phyloP scores from a whole-genome alignment of 2,888 invertebrate species.

The Tipula helvola region DNA sequence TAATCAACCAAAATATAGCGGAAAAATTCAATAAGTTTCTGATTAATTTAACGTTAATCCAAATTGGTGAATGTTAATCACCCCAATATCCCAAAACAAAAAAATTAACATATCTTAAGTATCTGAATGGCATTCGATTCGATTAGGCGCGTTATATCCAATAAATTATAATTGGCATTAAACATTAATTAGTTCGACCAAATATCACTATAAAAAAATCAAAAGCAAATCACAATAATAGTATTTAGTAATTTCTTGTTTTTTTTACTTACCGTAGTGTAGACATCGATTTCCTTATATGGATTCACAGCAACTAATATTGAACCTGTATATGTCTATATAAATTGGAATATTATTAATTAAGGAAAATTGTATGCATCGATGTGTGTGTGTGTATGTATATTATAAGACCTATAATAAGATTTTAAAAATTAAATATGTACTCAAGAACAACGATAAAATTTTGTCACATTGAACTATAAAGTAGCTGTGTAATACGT shows the following conservation, averaged over 20 bases:
- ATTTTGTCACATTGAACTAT: not conserved
- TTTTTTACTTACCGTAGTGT: conserved; percentile 66
- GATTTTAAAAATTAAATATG: not conserved
- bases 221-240: not conserved
- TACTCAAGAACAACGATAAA: not conserved
- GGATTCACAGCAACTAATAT: conserved; percentile 90
- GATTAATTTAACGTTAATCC: not conserved
- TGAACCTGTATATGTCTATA: conserved; percentile 83
- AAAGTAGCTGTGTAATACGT: not conserved
- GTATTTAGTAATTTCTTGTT: not conserved
- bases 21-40: not conserved
- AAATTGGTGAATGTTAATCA: not conserved
- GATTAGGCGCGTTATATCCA: not conserved
- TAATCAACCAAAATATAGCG: not conserved
- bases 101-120: not conserved
- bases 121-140: not conserved
- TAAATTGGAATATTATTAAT: conserved; percentile 22
- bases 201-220: not conserved
- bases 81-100: not conserved
- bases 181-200: not conserved
- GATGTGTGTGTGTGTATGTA: not conserved
- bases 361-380: conserved; percentile 36
- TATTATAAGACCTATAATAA: not conserved
- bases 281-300: conserved; percentile 82
- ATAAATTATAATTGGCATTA: not conserved